Conservation (phyloP, 2,113 vertebrate genomes). For the Myotis lucifugus region DNA sequence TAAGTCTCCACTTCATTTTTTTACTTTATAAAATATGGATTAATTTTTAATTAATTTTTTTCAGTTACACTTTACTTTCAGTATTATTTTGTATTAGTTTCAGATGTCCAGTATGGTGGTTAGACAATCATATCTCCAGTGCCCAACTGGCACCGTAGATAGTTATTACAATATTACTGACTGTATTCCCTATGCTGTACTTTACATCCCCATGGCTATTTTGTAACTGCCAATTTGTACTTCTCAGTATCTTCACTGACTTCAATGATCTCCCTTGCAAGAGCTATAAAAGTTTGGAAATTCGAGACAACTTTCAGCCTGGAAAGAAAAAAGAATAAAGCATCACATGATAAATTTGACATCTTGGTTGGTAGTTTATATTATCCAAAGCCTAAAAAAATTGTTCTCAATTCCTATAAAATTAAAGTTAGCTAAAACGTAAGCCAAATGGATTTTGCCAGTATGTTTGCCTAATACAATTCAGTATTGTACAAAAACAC, state of each 20-base stretch:
- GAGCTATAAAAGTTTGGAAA: conserved; percentile 12
- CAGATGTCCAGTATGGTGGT: neutral
- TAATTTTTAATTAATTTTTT: neutral
- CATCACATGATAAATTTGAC: neutral
- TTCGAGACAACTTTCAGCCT: neutral
- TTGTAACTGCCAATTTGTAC: neutral
- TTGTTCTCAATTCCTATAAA: neutral
- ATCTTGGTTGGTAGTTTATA: neutral
- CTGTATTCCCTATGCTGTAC: neutral
- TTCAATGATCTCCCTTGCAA: conserved; percentile 60
- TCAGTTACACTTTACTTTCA: neutral
- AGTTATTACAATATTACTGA: neutral
- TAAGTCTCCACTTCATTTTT: neutral
- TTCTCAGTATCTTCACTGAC: neutral
- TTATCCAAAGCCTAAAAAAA: neutral
- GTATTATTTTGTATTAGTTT: neutral
- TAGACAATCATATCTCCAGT: neutral
- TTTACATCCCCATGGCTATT: neutral
- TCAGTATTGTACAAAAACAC: neutral
- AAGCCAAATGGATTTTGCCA: neutral
- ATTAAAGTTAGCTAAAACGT: neutral
- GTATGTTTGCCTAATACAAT: neutral
- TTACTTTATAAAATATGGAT: conserved; percentile 57
- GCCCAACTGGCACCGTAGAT: neutral
- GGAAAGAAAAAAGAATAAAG: conserved; percentile 56